These are phyloP conservation scores for Athetis lepigone DNA, from an alignment of 2,888 invertebrate species.

Conservation along the genomic window DNA sequence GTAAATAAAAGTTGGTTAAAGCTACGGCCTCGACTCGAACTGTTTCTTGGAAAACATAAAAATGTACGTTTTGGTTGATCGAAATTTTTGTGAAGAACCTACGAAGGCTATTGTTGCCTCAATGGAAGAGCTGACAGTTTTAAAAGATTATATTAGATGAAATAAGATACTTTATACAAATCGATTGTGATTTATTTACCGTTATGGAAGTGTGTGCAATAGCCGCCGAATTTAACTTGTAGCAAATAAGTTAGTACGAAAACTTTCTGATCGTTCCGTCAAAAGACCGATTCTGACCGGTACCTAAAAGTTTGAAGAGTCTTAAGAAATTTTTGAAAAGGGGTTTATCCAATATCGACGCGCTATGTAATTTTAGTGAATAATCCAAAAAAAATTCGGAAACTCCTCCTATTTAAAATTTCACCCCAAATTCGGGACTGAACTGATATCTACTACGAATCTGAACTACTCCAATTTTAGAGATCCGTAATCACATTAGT, in stretches of 20 bases:
- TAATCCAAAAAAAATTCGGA: too few species aligned
- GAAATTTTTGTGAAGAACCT: slow-evolving; percentile 74
- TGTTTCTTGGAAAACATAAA: slow-evolving; percentile 73
- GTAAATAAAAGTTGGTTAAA: slow-evolving; percentile 31
- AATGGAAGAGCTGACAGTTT: slow-evolving; percentile 44
- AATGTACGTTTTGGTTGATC: slow-evolving; percentile 70
- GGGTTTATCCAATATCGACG: too few species aligned
- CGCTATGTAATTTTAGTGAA: too few species aligned
- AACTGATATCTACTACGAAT: too few species aligned
- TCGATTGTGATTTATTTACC: slow-evolving; percentile 5
- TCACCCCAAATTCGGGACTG: too few species aligned
- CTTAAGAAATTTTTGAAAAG: too few species aligned
- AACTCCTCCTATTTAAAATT: too few species aligned
- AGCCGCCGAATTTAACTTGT: not conserved
- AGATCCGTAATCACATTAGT: too few species aligned
- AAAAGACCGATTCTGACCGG: too few species aligned
- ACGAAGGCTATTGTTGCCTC: slow-evolving; percentile 63
- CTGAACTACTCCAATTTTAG: too few species aligned
- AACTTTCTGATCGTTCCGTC: too few species aligned
- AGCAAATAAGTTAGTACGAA: not conserved
- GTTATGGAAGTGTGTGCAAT: slow-evolving; percentile 7
- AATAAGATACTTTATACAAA: slow-evolving; percentile 2
- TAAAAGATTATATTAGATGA: slow-evolving; percentile 18
- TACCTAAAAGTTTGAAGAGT: too few species aligned
- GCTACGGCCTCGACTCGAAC: slow-evolving; percentile 56